phyloP scores from a whole-genome alignment of 2,888 invertebrate species.

The Leuctra nigra region DNA sequence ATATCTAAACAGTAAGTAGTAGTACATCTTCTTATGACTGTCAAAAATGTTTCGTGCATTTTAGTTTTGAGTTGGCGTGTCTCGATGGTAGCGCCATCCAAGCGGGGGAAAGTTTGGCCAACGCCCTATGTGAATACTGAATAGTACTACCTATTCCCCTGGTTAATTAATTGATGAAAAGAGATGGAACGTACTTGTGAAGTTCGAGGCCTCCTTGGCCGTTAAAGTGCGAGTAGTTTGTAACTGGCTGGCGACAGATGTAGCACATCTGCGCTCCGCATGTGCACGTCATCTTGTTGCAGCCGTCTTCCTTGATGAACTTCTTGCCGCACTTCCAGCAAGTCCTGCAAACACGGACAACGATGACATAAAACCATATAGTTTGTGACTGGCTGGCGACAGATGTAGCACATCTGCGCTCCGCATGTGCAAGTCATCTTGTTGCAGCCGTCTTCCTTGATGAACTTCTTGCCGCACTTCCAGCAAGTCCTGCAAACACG shows the following conservation, averaged over 20 bases:
- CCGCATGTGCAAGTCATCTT: constrained; percentile 45
- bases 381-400: constrained; percentile 39
- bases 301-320: constrained; percentile 43
- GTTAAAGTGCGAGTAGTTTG: constrained; percentile 45
- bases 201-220: constrained; percentile 28
- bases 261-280: constrained; percentile 45
- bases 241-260: constrained; percentile 40
- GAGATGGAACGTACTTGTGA: constrained; percentile 21
- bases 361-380: too few relatives aligned
- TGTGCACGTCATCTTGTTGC: constrained; percentile 46
- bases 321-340: constrained; percentile 39
- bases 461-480: constrained; percentile 39
- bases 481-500: constrained; percentile 36
- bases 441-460: constrained; percentile 45
- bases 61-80: too few relatives aligned
- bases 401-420: constrained; percentile 44
- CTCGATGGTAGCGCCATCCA: too few relatives aligned
- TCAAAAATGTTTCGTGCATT: too few relatives aligned
- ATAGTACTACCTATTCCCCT: too few relatives aligned
- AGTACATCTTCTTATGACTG: too few relatives aligned
- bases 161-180: too few relatives aligned
- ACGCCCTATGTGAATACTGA: too few relatives aligned
- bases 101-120: too few relatives aligned
- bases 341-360: constrained; percentile 33
- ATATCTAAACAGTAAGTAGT: too few relatives aligned